Conservation (phyloP, 2,888 invertebrate species). For the Lasioglossum lativentre region DNA sequence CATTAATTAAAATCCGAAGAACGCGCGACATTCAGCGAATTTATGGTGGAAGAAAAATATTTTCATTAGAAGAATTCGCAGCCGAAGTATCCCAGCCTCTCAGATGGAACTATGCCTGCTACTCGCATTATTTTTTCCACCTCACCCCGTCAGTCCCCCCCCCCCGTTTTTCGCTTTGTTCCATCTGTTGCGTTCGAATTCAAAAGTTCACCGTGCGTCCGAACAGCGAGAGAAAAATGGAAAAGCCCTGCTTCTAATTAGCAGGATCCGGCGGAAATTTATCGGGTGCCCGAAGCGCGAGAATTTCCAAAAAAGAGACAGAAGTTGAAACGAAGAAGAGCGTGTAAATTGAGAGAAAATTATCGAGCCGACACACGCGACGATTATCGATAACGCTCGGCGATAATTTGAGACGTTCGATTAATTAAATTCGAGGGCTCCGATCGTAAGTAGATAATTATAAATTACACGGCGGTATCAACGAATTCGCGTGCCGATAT, state of each 20-base stretch:
- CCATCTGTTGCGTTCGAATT: not conserved
- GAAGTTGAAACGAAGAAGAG: not conserved
- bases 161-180: too few relatives aligned
- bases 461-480: constrained; percentile 4
- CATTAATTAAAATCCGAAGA: not conserved
- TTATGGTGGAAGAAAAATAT: not conserved
- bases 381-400: constrained; percentile 15
- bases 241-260: not conserved
- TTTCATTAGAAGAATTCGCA: not conserved
- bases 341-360: not conserved
- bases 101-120: not conserved
- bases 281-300: not conserved
- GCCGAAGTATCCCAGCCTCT: not conserved
- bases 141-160: not conserved
- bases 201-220: not conserved
- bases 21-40: not conserved
- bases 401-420: constrained; percentile 1
- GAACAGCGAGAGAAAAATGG: not conserved
- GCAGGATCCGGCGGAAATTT: not conserved
- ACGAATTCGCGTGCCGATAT: not conserved
- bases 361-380: not conserved
- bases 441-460: constrained; percentile 28
- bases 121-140: not conserved
- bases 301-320: not conserved
- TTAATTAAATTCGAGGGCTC: constrained; percentile 19